Conservation (phyloP, 2,113 vertebrate genomes). For the Penelope pileata region DNA sequence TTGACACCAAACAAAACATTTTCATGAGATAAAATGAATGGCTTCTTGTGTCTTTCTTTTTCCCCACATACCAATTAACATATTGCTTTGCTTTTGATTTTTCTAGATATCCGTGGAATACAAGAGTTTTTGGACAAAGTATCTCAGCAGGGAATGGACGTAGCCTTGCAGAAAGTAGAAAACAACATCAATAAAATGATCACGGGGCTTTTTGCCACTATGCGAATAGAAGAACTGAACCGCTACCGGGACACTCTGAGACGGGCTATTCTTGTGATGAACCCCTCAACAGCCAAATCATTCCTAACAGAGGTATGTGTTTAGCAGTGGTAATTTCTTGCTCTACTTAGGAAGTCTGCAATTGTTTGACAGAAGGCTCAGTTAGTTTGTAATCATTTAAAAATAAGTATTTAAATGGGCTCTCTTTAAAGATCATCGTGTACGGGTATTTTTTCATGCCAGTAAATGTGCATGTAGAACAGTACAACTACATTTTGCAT, state of each 20-base stretch:
- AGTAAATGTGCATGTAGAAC: not conserved
- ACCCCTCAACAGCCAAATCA: slow-evolving; percentile 92
- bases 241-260: slow-evolving; percentile 95
- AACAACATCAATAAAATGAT: slow-evolving; percentile 99
- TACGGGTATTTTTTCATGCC: not conserved
- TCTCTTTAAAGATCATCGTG: not conserved
- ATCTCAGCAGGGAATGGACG: slow-evolving; percentile 98
- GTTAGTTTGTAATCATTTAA: not conserved
- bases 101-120: slow-evolving; percentile 95
- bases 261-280: slow-evolving; percentile 95
- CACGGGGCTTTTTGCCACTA: slow-evolving; percentile 92
- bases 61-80: slow-evolving; percentile 25
- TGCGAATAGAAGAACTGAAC: slow-evolving; percentile 96
- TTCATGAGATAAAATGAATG: not conserved
- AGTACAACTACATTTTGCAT: not conserved
- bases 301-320: slow-evolving; percentile 93
- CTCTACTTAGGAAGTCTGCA: not conserved
- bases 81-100: slow-evolving; percentile 67
- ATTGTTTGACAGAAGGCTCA: not conserved
- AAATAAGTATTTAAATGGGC: not conserved
- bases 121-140: slow-evolving; percentile 96
- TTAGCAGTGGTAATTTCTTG: not conserved
- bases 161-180: slow-evolving; percentile 98
- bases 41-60: not conserved
- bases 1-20: not conserved